Evolutionary conservation across 2,797 vertebrate genomes (phyloP), one percentile per base, ranked within the genome.

Genomic region (Dallia pectoralis): DNA sequence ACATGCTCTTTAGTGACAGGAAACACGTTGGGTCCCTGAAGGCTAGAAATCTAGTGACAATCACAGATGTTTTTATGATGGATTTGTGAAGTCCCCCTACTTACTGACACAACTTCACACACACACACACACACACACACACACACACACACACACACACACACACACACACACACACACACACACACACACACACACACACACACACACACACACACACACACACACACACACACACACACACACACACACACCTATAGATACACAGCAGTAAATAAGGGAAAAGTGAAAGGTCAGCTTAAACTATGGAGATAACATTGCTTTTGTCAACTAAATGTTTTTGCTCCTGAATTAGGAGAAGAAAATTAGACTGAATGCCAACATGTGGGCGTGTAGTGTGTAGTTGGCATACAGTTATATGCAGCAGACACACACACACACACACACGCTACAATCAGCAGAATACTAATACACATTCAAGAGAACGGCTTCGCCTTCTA

Each of bases 21-120:
- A n/a, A n/a, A n/a, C n/a, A n/a, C n/a, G n/a, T n/a, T n/a, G n/a
- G n/a, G 33, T 36, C 33, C 33, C 33, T 36, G 7, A 36, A 36
- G 3, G 7, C 33, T 36, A 36, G 3, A 36, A 36, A 36, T 36
- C 33, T 7, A 3, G 3, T 36, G 33, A 36, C 33, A 36, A 36
- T 36, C 33, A 36, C 33, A 36, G 7, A 36, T 36, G 33, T 36
- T 36, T 36, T 36, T 36, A 7, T 89, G 90, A 92, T 88, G 85
- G 84, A 90, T 91, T 87, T 88, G 78, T 79, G 72, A 53, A 16
- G 49, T 16, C 27, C 27, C 33, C 33, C 33, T 36, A 36, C 33
- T 36, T 7, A 36, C 33, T 36, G 33, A 36, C 33, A 36, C 33
- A 36, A 36, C 33, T 36, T 33, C 71, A 65, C 18, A 29, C 61